Evolutionary conservation across 2,113 vertebrate genomes (phyloP).

Genomic region (Engraulis encrasicolus): DNA sequence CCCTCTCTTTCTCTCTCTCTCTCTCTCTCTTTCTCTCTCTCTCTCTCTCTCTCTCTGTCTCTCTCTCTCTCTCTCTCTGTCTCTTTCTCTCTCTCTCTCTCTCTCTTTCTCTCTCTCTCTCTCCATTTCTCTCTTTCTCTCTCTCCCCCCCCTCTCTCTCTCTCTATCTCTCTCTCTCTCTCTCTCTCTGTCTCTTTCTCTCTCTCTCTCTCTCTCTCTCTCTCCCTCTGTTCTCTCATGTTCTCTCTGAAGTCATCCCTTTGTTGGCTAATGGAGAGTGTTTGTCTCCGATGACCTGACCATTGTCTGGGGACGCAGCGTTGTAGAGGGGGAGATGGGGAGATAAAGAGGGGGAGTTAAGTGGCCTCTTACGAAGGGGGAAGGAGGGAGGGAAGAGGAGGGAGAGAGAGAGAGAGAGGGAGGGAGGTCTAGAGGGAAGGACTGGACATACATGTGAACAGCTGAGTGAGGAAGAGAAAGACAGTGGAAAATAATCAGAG

Average conservation of each 20-base stretch:
- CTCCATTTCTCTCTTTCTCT: too few relatives aligned
- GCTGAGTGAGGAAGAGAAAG: neutral
- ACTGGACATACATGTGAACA: neutral
- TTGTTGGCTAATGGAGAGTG: constrained; percentile 51
- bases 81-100: too few relatives aligned
- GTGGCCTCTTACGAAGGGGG: constrained; percentile 4
- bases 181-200: too few relatives aligned
- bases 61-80: constrained; percentile 46
- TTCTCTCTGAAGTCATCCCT: neutral
- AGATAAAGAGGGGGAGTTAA: neutral
- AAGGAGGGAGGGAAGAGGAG: neutral
- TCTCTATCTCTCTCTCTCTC: constrained; percentile 43
- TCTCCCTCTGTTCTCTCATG: too few relatives aligned
- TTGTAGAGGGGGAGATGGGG: constrained; percentile 19
- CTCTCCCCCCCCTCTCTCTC: constrained; percentile 48
- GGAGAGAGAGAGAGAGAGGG: neutral
- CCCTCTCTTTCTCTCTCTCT: too few relatives aligned
- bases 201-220: too few relatives aligned
- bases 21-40: constrained; percentile 18
- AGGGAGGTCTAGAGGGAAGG: neutral
- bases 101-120: too few relatives aligned
- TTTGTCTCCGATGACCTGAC: constrained; percentile 58
- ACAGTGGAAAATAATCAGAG: neutral
- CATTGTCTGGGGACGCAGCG: constrained; percentile 44
- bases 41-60: constrained; percentile 20